Base-by-base conservation (phyloP, 2,113 vertebrate species). In the Sialia sialis region DNA sequence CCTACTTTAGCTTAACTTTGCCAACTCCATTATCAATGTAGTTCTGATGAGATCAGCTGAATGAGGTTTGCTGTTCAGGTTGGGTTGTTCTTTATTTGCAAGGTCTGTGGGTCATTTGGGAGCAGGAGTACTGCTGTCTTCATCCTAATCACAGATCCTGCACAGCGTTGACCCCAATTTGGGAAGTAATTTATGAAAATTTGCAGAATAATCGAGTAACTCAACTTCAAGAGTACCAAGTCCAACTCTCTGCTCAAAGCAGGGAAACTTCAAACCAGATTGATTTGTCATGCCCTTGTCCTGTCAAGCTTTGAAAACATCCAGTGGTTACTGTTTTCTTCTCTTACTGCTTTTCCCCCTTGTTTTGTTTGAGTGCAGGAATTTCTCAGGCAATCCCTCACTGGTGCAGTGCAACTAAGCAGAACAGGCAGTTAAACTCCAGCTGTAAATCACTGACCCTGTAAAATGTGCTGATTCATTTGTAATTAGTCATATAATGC, bases 131-230 rank as follows among this genome's bases (percentile, higher is more conserved):
- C 7, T 70, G 27, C 62, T 62, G 22, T 27, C 63, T 48, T 52
- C 12, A 18, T 10, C 34, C 19, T 36, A 49, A 0, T 17, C 30
- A 10, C 7, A 19, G 38, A 49, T 63, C 59, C 19, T n/a, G 34
- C 34, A 23, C 64, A 20, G 0, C 34, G 41, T 49, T 0, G 0
- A 64, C 15, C 13, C 23, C 62, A 36, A 0, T 36, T 49, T 72
- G 32, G 69, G 70, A 69, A 60, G 15, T 16, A 14, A 26, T 32
- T 52, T 12, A 20, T 14, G 30, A 70, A 75, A 52, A 67, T 36
- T 16, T 49, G 12, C 38, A 85, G 46, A 88, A 78, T 54, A 14
- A 20, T 7, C 36, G 38, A 76, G 13, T 27, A 80, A 49, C 26
- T 52, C 32, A 38, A 26, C 34, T 49, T 36, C 16, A 11, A 29